Conservation (phyloP, 1,140 invertebrate species). For the Medauroidea extradentata region DNA sequence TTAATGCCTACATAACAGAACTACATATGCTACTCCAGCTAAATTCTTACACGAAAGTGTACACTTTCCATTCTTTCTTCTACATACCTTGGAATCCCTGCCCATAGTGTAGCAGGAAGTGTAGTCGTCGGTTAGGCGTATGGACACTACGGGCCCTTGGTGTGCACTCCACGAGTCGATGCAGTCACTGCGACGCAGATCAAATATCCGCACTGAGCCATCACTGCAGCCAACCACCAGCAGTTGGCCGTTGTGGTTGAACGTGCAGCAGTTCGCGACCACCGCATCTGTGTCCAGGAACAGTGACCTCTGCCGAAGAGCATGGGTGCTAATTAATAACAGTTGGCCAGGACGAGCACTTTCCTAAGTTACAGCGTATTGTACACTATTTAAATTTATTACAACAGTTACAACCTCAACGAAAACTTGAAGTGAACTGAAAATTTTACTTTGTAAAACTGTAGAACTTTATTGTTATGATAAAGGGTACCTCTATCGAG, state of each 20-base stretch:
- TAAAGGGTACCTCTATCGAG: background rate
- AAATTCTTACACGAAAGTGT: too few species aligned
- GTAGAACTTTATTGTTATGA: background rate
- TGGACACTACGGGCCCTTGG: conserved; percentile 48
- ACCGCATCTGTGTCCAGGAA: background rate
- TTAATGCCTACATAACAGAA: too few species aligned
- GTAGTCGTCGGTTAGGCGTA: conserved; percentile 53
- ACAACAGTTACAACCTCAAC: background rate
- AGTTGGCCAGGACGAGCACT: background rate
- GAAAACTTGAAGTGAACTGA: background rate
- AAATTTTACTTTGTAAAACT: background rate
- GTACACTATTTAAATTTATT: conserved; percentile 1
- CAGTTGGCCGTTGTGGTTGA: conserved; percentile 64
- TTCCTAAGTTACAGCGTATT: background rate
- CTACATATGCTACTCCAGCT: too few species aligned
- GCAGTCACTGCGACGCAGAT: conserved; percentile 53
- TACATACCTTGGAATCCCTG: conserved; percentile 48
- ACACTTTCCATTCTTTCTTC: too few species aligned
- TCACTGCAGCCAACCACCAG: conserved; percentile 57
- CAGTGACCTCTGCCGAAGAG: conserved; percentile 1
- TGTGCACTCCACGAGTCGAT: conserved; percentile 53
- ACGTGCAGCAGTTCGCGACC: conserved; percentile 50
- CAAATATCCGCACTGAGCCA: conserved; percentile 56
- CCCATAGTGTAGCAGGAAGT: conserved; percentile 55
- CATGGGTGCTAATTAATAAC: background rate